Conservation (phyloP, 2,113 vertebrate genomes). For the Hyperoodon ampullatus region DNA sequence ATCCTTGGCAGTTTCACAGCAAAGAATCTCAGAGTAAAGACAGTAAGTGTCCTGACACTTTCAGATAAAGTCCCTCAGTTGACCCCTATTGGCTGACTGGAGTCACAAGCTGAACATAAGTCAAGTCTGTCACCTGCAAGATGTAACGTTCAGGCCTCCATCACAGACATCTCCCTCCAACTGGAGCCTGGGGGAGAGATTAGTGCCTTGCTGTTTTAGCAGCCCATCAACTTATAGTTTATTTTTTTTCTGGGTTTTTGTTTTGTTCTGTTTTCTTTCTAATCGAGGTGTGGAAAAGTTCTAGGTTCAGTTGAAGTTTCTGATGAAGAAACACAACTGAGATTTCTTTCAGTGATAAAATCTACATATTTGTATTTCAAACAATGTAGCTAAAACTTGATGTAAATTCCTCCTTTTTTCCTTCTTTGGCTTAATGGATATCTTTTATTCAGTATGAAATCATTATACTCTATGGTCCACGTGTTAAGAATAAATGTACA, state of each 20-base stretch:
- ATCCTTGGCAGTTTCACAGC: not conserved
- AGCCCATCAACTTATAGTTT: constrained; percentile 92
- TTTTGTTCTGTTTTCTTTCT: constrained; percentile 90
- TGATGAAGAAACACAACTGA: constrained; percentile 99
- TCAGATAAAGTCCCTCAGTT: too few relatives aligned
- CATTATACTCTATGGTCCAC: constrained; percentile 99
- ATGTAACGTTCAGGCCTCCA: not conserved
- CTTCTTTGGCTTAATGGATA: constrained; percentile 99
- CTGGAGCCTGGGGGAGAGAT: too few relatives aligned
- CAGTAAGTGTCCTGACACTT: not conserved
- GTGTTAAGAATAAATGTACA: constrained; percentile 99
- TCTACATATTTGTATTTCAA: constrained; percentile 99
- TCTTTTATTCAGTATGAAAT: constrained; percentile 99
- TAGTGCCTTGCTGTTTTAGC: constrained; percentile 90
- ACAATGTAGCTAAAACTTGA: constrained; percentile 99
- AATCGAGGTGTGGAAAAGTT: constrained; percentile 94
- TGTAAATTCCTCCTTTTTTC: constrained; percentile 99
- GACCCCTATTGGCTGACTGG: accelerated
- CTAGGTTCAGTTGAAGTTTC: constrained; percentile 95
- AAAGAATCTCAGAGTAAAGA: not conserved
- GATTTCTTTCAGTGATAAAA: constrained; percentile 97
- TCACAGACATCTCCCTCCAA: not conserved
- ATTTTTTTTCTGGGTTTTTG: constrained; percentile 83
- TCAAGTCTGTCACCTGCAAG: too few relatives aligned
- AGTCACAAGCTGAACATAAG: not conserved